Conservation (phyloP, 2,797 vertebrate genomes). For the Melanotaenia trifasciata region DNA sequence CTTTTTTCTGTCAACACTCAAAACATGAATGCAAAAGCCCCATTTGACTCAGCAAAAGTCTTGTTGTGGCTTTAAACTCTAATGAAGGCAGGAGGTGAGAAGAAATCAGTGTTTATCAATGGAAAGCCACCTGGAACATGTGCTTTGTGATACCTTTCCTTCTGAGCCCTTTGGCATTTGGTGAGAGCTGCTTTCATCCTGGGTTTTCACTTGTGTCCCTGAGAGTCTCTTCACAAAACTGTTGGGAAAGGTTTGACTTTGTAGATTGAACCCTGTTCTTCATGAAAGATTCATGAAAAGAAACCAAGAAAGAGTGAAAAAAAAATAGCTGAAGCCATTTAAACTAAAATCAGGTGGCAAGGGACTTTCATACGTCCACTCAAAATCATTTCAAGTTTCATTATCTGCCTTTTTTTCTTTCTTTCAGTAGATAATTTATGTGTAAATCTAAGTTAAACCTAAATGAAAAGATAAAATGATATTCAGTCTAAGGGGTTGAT, state of each 20-base stretch:
- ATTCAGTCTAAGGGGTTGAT: slow-evolving; percentile 18
- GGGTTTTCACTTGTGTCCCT: slow-evolving; percentile 40
- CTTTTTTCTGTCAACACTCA: slow-evolving; percentile 11
- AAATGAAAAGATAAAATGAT: slow-evolving; percentile 29
- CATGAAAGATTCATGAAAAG: slow-evolving; percentile 69
- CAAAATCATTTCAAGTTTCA: slow-evolving; percentile 38
- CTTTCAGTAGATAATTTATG: slow-evolving; percentile 1
- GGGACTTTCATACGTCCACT: slow-evolving; percentile 9
- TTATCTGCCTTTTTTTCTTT: slow-evolving; percentile 19
- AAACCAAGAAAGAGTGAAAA: slow-evolving; percentile 43
- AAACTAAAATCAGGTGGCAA: slow-evolving; percentile 16
- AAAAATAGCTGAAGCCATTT: slow-evolving; percentile 32
- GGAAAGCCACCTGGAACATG: slow-evolving; percentile 40
- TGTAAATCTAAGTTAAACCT: not conserved
- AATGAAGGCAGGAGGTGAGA: slow-evolving; percentile 22
- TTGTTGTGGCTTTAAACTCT: slow-evolving; percentile 18
- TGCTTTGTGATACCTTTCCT: slow-evolving; percentile 39
- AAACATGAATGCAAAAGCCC: slow-evolving; percentile 20
- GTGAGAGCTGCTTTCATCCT: slow-evolving; percentile 30
- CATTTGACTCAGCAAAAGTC: slow-evolving; percentile 13
- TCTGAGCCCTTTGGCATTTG: slow-evolving; percentile 44
- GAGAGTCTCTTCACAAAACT: slow-evolving; percentile 39
- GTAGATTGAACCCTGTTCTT: slow-evolving; percentile 55
- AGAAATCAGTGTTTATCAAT: slow-evolving; percentile 31
- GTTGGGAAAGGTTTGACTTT: slow-evolving; percentile 56